Evolutionary conservation across 1,140 invertebrate species (phyloP).

Genomic region (Conus betulinus): DNA sequence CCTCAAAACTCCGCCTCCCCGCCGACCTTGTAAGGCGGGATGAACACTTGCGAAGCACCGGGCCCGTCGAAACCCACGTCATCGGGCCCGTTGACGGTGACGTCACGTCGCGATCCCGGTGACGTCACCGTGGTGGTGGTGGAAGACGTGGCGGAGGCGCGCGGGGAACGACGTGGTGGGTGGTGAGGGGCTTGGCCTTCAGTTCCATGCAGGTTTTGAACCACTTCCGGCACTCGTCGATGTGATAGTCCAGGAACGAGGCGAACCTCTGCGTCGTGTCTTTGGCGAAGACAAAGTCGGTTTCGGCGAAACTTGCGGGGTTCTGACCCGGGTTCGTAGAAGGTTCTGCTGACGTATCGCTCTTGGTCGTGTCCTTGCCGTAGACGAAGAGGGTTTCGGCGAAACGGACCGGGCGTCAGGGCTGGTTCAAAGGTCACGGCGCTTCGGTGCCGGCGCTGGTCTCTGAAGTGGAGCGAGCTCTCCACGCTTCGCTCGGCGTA

Average conservation of each 20-base stretch:
- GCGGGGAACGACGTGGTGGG: constrained; percentile 41
- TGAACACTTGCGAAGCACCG: constrained; percentile 49
- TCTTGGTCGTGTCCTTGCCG: constrained; percentile 52
- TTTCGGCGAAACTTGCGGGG: constrained; percentile 56
- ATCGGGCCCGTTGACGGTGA: constrained; percentile 18
- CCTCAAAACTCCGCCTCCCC: constrained; percentile 1
- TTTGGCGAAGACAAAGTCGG: constrained; percentile 57
- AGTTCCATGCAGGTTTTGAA: constrained; percentile 64
- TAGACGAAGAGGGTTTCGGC: constrained; percentile 53
- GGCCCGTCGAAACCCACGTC: constrained; percentile 39
- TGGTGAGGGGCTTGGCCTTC: constrained; percentile 59
- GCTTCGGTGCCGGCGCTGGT: constrained; percentile 57
- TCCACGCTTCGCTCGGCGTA: constrained; percentile 55
- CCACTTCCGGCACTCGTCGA: constrained; percentile 61
- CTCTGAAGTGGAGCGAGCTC: constrained; percentile 43
- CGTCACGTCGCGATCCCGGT: constrained; percentile 30
- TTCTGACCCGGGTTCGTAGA: constrained; percentile 62
- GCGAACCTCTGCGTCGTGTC: constrained; percentile 49
- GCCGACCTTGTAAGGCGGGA: constrained; percentile 42
- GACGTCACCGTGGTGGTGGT: neutral
- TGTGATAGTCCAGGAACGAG: constrained; percentile 55
- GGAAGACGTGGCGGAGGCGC: neutral
- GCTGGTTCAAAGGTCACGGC: constrained; percentile 54
- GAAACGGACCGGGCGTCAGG: constrained; percentile 55
- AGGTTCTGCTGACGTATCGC: constrained; percentile 58